Percentiles rank a stretch among this genome's conserved stretches.
phyloP scores from a whole-genome alignment of 2,113 vertebrate species.

The Himantopus leucocephalus region DNA sequence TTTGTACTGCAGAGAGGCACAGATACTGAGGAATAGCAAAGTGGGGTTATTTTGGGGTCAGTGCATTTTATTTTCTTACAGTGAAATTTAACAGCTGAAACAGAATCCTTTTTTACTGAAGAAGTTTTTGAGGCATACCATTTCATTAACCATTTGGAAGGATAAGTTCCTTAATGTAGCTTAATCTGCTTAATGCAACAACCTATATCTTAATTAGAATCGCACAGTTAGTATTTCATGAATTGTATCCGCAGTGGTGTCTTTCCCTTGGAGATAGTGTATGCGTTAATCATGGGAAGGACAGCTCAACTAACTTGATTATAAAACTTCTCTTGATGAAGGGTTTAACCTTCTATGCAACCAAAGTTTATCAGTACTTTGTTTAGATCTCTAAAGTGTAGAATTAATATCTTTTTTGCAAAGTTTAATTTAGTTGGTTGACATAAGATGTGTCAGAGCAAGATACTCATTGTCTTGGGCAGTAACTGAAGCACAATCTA shows the following conservation, averaged over 20 bases:
- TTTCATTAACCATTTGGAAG: constrained; percentile 5
- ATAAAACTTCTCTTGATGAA: neutral
- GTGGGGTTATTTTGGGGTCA: neutral
- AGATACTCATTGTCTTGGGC: neutral
- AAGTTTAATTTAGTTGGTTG: neutral
- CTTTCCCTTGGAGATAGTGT: neutral
- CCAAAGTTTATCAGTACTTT: neutral
- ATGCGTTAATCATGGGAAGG: neutral
- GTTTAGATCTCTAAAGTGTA: neutral
- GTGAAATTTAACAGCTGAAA: neutral
- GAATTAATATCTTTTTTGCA: neutral
- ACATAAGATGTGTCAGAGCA: neutral
- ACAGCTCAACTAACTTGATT: neutral
- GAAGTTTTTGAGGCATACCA: neutral
- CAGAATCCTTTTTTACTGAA: neutral
- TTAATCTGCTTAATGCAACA: neutral
- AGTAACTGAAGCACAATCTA: neutral
- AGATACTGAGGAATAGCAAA: neutral
- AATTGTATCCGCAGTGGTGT: neutral
- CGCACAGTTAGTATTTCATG: neutral
- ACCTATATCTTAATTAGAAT: constrained; percentile 34
- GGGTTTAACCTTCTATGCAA: neutral
- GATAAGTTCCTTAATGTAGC: neutral
- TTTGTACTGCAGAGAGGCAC: neutral
- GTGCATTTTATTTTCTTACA: neutral